Conservation (phyloP, 2,888 invertebrate genomes). For the Sesamia inferens region DNA sequence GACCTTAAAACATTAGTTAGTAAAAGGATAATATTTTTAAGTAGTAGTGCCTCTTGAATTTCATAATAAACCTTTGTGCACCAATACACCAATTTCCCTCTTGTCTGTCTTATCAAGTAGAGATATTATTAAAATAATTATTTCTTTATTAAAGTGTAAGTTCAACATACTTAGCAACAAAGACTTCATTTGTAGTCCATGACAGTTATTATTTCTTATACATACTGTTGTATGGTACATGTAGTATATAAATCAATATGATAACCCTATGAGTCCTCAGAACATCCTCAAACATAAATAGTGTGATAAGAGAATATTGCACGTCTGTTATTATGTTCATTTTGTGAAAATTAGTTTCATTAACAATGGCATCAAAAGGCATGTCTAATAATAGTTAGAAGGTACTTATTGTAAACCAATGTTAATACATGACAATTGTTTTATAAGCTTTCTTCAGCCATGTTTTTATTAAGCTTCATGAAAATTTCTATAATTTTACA, state of each 20-base stretch:
- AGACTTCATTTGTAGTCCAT: slow-evolving; percentile 14
- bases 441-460: not conserved
- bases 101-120: not conserved
- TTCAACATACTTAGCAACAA: not conserved
- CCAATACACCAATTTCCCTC: not conserved
- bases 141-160: not conserved
- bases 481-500: not conserved
- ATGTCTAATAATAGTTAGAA: slow-evolving; percentile 25
- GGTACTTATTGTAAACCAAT: slow-evolving; percentile 3
- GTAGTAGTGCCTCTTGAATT: not conserved
- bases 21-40: not conserved
- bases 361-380: slow-evolving; percentile 33
- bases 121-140: not conserved
- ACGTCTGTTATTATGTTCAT: slow-evolving; percentile 28
- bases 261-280: slow-evolving; percentile 44
- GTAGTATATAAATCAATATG: slow-evolving; percentile 41
- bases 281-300: slow-evolving; percentile 36
- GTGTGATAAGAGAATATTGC: slow-evolving; percentile 46
- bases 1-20: not conserved
- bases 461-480: not conserved
- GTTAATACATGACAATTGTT: not conserved
- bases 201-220: slow-evolving; percentile 1
- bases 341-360: slow-evolving; percentile 31
- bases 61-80: not conserved
- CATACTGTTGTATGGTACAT: not conserved